A percentile compares a stretch with the other conserved stretches of the same genome.
Conservation (phyloP, 2,888 invertebrate species). For the Cryptus armator region DNA sequence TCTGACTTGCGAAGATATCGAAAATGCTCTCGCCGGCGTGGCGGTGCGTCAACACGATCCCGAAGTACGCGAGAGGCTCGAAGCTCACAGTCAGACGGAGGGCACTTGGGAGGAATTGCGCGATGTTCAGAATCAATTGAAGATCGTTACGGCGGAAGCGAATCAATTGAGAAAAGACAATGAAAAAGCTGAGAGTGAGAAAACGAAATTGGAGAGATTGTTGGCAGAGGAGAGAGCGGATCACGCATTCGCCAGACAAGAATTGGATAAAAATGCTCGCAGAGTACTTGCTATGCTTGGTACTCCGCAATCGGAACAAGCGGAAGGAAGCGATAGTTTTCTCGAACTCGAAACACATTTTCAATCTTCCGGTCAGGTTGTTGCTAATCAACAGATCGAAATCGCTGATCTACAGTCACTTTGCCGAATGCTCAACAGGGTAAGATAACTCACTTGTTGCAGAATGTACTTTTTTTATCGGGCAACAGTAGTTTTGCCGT, state of each 20-base stretch:
- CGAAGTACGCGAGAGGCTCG: slow-evolving; percentile 85
- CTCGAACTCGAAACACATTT: slow-evolving; percentile 92
- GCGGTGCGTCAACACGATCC: slow-evolving; percentile 81
- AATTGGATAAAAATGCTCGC: slow-evolving; percentile 91
- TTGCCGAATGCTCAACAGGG: slow-evolving; percentile 90
- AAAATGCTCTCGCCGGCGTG: slow-evolving; percentile 89
- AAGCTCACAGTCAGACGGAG: slow-evolving; percentile 89
- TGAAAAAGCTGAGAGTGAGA: slow-evolving; percentile 87
- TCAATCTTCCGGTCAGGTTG: slow-evolving; percentile 91
- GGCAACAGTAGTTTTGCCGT: slow-evolving; percentile 13
- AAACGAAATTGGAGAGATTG: slow-evolving; percentile 87
- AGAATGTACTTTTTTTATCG: background rate
- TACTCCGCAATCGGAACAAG: slow-evolving; percentile 82
- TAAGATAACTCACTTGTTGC: slow-evolving; percentile 82
- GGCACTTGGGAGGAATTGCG: slow-evolving; percentile 89
- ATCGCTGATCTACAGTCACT: slow-evolving; percentile 90
- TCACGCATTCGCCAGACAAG: slow-evolving; percentile 90
- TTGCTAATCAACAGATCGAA: slow-evolving; percentile 91
- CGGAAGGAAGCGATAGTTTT: slow-evolving; percentile 90
- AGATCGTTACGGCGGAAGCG: slow-evolving; percentile 86
- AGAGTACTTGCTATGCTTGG: slow-evolving; percentile 88
- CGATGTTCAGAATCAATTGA: slow-evolving; percentile 87
- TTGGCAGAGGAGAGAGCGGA: slow-evolving; percentile 90
- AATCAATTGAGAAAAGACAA: slow-evolving; percentile 83
- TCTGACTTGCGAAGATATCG: slow-evolving; percentile 90